A percentile compares a stretch with the other conserved stretches of the same genome.
These are phyloP conservation scores for Cyclina sinensis DNA, from an alignment of 1,140 invertebrate genomes.

Conservation along the genomic window DNA sequence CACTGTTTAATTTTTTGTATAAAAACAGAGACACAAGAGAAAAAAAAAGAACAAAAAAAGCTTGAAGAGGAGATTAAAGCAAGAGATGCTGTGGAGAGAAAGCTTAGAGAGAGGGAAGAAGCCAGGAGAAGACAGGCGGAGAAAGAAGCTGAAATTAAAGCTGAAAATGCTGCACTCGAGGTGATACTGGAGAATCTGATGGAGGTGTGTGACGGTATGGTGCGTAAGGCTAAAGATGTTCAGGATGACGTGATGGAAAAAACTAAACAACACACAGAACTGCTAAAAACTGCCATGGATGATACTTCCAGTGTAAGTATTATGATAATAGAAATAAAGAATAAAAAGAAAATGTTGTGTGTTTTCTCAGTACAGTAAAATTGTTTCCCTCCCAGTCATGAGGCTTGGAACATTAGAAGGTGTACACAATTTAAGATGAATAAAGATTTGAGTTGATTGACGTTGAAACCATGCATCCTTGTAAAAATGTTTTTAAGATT, in stretches of 20 bases:
- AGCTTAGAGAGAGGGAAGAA: conserved; percentile 36
- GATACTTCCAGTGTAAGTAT: conserved; percentile 80
- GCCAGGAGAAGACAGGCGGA: conserved; percentile 36
- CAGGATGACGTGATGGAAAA: conserved; percentile 76
- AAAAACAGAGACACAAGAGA: too few relatives aligned
- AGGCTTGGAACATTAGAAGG: too few relatives aligned
- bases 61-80: background rate
- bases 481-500: too few relatives aligned
- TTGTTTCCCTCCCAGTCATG: too few relatives aligned
- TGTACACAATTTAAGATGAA: too few relatives aligned
- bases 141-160: conserved; percentile 56
- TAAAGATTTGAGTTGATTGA: too few relatives aligned
- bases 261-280: conserved; percentile 79
- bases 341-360: too few relatives aligned
- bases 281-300: conserved; percentile 85
- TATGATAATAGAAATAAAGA: too few relatives aligned
- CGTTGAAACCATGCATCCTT: too few relatives aligned
- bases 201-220: conserved; percentile 64
- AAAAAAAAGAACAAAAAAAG: background rate
- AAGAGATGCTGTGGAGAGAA: background rate
- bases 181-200: conserved; percentile 77
- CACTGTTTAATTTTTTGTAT: too few relatives aligned
- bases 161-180: conserved; percentile 78
- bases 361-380: too few relatives aligned
- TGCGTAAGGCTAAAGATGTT: conserved; percentile 71